A percentile compares a stretch with the other conserved stretches of the same genome.
These are phyloP conservation scores for Syndactyla subalaris DNA, from an alignment of 2,797 vertebrate species.

Conservation along the genomic window DNA sequence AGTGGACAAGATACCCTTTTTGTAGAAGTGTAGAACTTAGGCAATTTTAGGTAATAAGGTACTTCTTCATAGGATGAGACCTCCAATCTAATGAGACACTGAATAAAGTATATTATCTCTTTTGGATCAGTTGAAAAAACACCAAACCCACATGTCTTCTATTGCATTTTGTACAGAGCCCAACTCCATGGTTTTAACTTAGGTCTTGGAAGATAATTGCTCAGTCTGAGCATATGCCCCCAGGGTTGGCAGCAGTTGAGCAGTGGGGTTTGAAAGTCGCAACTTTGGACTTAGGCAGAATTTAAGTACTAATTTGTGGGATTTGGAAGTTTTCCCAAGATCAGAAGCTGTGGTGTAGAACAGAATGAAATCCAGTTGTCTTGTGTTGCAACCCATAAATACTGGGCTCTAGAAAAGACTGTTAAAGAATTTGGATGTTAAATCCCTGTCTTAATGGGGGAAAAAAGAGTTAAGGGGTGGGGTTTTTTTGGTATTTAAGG, in stretches of 20 bases:
- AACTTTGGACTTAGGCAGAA: slow-evolving; percentile 6
- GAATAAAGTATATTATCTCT: neutral
- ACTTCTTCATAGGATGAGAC: neutral
- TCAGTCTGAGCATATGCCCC: neutral
- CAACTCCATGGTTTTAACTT: neutral
- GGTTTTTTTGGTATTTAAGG: neutral
- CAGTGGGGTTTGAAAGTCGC: neutral
- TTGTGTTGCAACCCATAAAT: neutral
- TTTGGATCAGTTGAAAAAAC: neutral
- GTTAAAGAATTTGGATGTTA: neutral
- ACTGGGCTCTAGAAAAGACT: neutral
- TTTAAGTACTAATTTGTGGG: slow-evolving; percentile 13
- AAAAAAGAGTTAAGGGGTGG: neutral
- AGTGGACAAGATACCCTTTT: neutral
- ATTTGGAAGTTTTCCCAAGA: slow-evolving; percentile 16
- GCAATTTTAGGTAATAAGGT: neutral
- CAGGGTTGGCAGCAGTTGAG: neutral
- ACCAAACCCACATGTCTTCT: neutral
- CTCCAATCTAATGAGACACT: neutral
- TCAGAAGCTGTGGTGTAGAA: neutral
- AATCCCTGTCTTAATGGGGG: neutral
- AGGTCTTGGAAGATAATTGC: neutral
- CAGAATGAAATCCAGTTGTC: neutral
- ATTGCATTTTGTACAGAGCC: neutral
- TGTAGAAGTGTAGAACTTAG: neutral